Evolutionary conservation across 2,888 invertebrate genomes (phyloP).

Genomic region (Acanthosepion pharaonis): DNA sequence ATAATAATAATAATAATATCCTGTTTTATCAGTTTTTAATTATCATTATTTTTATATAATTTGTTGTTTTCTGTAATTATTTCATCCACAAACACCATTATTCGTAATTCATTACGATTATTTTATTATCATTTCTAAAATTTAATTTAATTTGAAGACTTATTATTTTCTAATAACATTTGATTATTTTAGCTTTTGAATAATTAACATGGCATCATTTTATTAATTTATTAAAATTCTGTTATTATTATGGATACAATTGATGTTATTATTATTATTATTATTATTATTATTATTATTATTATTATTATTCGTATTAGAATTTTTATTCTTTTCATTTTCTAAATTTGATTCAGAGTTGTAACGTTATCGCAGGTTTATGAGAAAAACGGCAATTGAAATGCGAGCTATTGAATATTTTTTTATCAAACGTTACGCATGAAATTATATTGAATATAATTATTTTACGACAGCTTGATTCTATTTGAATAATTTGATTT

Average conservation of each 20-base stretch:
- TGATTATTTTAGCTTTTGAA: conserved; percentile 21
- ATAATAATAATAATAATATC: too few relatives aligned
- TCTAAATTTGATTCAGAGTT: not conserved
- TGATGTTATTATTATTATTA: not conserved
- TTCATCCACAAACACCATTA: not conserved
- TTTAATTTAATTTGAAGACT: not conserved
- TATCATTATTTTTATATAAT: too few relatives aligned
- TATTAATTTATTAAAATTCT: not conserved
- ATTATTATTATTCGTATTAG: not conserved
- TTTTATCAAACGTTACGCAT: conserved; percentile 18
- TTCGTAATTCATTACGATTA: not conserved
- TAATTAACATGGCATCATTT: not conserved
- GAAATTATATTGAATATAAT: conserved; percentile 4
- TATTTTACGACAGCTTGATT: conserved; percentile 9
- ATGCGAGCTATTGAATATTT: not conserved
- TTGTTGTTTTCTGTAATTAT: not conserved
- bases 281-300: not conserved
- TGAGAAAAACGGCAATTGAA: not conserved
- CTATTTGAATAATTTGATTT: conserved; percentile 8
- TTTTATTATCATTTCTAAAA: not conserved
- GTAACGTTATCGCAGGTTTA: not conserved
- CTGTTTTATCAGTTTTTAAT: too few relatives aligned
- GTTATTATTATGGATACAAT: not conserved
- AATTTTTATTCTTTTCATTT: not conserved
- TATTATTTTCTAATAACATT: not conserved